Evolutionary conservation across 2,888 invertebrate species (phyloP).

Genomic region (Eupithecia pulchellata): DNA sequence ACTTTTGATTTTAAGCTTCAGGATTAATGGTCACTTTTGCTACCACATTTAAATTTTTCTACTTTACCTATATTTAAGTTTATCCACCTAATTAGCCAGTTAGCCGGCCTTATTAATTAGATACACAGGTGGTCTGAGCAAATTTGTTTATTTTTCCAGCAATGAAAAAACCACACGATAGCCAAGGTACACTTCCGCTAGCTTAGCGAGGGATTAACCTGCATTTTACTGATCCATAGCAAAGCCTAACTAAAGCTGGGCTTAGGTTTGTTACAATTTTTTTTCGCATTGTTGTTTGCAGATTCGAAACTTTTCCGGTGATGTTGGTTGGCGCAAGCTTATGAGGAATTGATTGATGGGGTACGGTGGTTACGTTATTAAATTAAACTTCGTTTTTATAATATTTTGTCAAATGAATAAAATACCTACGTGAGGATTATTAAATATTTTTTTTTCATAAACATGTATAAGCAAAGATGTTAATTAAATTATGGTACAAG

Average conservation of each 20-base stretch:
- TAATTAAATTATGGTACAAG: too few species aligned
- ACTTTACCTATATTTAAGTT: too few species aligned
- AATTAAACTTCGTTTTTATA: too few species aligned
- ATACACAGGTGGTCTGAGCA: background rate
- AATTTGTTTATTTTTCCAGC: background rate
- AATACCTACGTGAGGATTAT: too few species aligned
- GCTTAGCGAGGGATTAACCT: background rate
- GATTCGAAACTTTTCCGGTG: background rate
- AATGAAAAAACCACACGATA: background rate
- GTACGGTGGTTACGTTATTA: background rate
- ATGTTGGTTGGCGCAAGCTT: background rate
- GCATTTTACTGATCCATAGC: background rate
- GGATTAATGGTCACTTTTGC: too few species aligned
- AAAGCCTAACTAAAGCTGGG: background rate
- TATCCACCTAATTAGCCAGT: background rate
- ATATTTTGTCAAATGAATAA: too few species aligned
- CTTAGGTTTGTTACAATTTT: background rate
- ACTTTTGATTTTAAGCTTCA: too few species aligned
- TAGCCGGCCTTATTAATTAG: background rate
- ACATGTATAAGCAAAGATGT: too few species aligned
- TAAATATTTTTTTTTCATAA: too few species aligned
- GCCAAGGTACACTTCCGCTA: background rate
- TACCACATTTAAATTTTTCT: too few species aligned
- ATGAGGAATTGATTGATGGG: background rate
- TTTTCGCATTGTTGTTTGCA: conserved; percentile 1